Evolutionary conservation across 2,797 vertebrate species (phyloP).

Genomic region (Gadopsis marmoratus): DNA sequence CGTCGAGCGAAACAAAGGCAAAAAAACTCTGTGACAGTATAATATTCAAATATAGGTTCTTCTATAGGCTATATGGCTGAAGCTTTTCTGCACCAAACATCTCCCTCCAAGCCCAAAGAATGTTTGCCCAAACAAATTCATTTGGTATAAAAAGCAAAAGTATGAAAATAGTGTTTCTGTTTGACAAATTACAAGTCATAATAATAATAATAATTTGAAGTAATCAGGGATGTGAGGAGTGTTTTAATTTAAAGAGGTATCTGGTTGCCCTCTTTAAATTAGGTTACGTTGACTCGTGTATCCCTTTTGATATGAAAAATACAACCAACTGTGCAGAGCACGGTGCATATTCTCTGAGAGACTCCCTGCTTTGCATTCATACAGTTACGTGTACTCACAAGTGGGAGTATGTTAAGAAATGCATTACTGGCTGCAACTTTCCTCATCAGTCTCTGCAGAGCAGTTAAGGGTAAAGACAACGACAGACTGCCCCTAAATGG

Average conservation of each 20-base stretch:
- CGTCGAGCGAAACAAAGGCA: constrained; percentile 36
- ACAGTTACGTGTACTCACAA: constrained; percentile 11
- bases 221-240: not conserved
- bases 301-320: constrained; percentile 27
- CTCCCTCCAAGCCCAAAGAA: constrained; percentile 31
- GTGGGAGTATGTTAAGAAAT: not conserved
- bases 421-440: constrained; percentile 2
- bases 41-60: constrained; percentile 47
- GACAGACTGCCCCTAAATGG: constrained; percentile 20
- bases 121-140: constrained; percentile 57
- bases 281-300: not conserved
- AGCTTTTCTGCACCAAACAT: constrained; percentile 62
- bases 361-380: constrained; percentile 12
- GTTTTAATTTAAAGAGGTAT: constrained; percentile 4
- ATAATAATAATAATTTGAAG: constrained; percentile 33
- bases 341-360: not conserved
- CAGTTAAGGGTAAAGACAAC: not conserved
- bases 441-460: constrained; percentile 15
- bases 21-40: constrained; percentile 5
- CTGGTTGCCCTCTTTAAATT: not conserved
- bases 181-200: constrained; percentile 50
- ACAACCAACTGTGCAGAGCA: not conserved
- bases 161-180: constrained; percentile 62
- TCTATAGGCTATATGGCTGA: constrained; percentile 72
- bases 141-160: constrained; percentile 59